Base-by-base conservation (phyloP, 2,888 invertebrate genomes). In the Sminthurinus aureus region DNA sequence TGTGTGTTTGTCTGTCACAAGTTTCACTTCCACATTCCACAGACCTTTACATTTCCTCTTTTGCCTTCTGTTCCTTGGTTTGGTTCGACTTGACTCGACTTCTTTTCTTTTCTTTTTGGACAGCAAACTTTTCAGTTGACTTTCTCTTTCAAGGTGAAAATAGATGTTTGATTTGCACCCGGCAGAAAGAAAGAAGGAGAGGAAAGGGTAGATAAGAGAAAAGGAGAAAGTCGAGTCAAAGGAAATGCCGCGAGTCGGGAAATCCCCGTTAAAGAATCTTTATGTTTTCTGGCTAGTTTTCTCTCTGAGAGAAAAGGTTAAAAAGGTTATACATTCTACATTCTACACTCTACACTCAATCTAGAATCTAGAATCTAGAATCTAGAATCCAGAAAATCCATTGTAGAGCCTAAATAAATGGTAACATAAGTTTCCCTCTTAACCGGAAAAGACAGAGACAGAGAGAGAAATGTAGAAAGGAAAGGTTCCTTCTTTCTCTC, bases 401-500 rank as follows among this genome's bases (percentile, higher is more conserved):
- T 85, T 86, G 84, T 86, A 86, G 81, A 84, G 81, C 84, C 84
- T 85, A 87, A 87, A 87, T 87, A 86, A 87, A 87, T 87, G 87
- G 86, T 85, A 85, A 86, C 87, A 87, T 87, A 86, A 87, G 86
- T 87, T 87, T 86, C 67, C 78, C 85, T 86, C 86, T 87, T 87
- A 85, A 85, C 83, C 84, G 83, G 83, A 79, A 79, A 83, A 83
- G 82, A 80, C 69, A 75, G 79, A 81, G 79, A 84, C 52, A 76
- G 79, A 82, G 67, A 75, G 38, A 77, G 52, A 75, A 38, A 52
- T n/a, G 52, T 18, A 74, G 75, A 75, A 71, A 73, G 73, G 73
- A 85, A 80, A 82, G 84, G 79, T 82, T 83, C 75, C 81, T 84
- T 84, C 38, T 38, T 38, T 38, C 38, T 38, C 6, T 38, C 38